Evolutionary conservation across 2,113 vertebrate genomes (phyloP).

Genomic region (Eira barbara): DNA sequence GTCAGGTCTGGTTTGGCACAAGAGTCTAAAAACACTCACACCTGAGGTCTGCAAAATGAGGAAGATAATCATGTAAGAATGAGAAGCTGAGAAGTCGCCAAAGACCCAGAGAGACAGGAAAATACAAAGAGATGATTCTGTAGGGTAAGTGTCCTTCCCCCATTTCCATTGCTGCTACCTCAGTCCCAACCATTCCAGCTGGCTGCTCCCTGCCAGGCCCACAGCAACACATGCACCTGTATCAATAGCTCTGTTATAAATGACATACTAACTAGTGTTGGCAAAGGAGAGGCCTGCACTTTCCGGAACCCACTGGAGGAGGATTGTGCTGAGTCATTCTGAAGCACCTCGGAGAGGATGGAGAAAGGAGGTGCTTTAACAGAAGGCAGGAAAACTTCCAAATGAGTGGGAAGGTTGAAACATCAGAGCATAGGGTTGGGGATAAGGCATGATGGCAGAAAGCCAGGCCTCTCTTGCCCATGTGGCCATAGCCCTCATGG

Average conservation of each 20-base stretch:
- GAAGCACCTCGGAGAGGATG: background rate
- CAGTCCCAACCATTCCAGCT: background rate
- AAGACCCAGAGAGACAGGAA: background rate
- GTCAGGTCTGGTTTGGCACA: constrained; percentile 31
- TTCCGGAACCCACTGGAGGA: background rate
- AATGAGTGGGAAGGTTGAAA: background rate
- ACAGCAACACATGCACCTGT: background rate
- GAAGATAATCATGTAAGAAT: background rate
- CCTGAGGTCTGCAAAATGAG: constrained; percentile 23
- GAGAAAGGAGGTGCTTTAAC: background rate
- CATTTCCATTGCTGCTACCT: background rate
- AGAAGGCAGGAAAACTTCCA: background rate
- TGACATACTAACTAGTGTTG: background rate
- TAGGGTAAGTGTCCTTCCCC: too few relatives aligned
- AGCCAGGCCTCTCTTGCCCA: background rate
- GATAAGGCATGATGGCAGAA: rapidly evolving
- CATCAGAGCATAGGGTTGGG: background rate
- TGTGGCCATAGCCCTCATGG: background rate
- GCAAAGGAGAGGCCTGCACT: background rate
- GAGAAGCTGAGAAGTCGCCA: background rate
- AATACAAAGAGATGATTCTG: background rate
- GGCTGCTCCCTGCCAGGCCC: background rate
- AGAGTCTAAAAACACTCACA: constrained; percentile 45
- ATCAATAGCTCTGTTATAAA: background rate
- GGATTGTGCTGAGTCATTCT: background rate